Conservation (phyloP, 2,888 invertebrate species). For the Danaus chrysippus region DNA sequence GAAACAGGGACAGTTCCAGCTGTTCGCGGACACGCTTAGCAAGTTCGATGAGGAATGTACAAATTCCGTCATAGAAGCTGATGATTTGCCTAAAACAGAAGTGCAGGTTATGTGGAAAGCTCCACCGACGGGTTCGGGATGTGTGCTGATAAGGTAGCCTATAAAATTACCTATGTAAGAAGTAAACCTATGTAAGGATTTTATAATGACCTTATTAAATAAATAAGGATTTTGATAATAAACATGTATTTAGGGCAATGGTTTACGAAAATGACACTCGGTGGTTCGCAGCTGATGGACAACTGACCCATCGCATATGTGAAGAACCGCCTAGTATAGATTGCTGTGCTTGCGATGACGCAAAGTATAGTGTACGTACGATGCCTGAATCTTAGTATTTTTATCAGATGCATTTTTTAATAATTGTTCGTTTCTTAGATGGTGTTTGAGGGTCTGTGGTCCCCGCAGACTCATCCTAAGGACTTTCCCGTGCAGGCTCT, state of each 20-base stretch:
- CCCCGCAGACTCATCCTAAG: conserved; percentile 95
- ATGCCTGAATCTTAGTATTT: background rate
- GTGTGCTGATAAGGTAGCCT: conserved; percentile 88
- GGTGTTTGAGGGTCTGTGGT: conserved; percentile 96
- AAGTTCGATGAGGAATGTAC: conserved; percentile 90
- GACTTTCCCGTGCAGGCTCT: conserved; percentile 92
- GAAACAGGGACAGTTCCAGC: conserved; percentile 70
- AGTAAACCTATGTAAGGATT: background rate
- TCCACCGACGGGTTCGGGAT: conserved; percentile 90
- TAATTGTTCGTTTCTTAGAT: conserved; percentile 64
- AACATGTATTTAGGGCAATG: conserved; percentile 82
- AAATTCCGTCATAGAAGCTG: conserved; percentile 90
- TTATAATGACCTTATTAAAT: no score
- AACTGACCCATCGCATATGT: conserved; percentile 88
- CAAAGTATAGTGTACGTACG: conserved; percentile 88
- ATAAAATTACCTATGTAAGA: no score
- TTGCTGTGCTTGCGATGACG: conserved; percentile 97
- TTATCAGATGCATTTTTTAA: background rate
- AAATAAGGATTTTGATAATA: background rate
- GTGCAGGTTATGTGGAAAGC: conserved; percentile 95
- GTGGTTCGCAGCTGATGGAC: conserved; percentile 95
- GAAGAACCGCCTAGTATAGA: conserved; percentile 80
- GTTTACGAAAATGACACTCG: conserved; percentile 87
- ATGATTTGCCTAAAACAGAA: conserved; percentile 88
- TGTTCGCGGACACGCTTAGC: conserved; percentile 78